Evolutionary conservation across 2,888 invertebrate genomes (phyloP), one percentile per base, ranked within the genome.

Genomic region (Mythimna pallens): DNA sequence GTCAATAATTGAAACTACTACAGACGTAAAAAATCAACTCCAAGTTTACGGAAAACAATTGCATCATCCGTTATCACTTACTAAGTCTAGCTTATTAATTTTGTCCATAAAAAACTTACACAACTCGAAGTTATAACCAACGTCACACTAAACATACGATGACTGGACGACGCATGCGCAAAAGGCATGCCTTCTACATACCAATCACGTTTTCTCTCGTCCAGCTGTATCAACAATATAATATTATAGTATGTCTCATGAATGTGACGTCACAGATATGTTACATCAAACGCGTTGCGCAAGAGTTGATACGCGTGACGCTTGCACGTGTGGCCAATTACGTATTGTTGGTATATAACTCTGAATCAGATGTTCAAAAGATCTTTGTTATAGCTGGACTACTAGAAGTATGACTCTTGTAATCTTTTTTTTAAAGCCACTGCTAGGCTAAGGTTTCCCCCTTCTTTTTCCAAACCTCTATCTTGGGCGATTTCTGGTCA

Each of bases 301-400:
- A 79, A 75, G 76, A 75, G 52, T 65, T 20, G 76, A 58, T 14
- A 58, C 74, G 68, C 50, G 73, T 71, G 78, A 58, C 70, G 67
- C 22, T 40, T 8, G 47, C 75, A 80, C 70, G 75, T 80, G 75
- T 50, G 64, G 50, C n/a, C 69, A 62, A 40, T 78, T 54, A 58
- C n/a, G 22, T 54, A 40, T 66, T 55, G 30, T 61, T 50, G 40
- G 14, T 66, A 62, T 14, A 62, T 47, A 57, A 30, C 57, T 73
- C 57, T 63, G 63, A 73, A 73, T 63, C 57, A 64, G 63, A 63
- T 20, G 36, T 3, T 57, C 22, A 47, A n/a, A 30, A 40, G 43
- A 30, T 57, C 0, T 73, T 62, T 25, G 47, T 20, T 30, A 36
- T 40, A 73, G 20, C 0, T 30, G n/a, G 9, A 61, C 61, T 72